Conservation (phyloP, 2,797 vertebrate species). For the Sparidentex hasta region DNA sequence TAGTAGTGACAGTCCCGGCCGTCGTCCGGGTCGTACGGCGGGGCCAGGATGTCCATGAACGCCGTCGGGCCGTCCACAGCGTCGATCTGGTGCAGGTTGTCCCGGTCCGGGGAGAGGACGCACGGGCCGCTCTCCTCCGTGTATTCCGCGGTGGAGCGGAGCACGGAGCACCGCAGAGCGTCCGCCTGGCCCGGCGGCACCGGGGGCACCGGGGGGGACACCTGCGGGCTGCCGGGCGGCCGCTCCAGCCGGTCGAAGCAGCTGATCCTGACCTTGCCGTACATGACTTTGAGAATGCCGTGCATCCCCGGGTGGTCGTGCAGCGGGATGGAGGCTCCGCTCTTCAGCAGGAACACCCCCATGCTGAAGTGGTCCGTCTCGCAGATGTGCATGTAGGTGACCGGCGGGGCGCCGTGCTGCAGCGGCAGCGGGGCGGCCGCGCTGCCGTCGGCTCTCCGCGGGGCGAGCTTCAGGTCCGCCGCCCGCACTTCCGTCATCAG, state of each 20-base stretch:
- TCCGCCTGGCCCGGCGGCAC: conserved; percentile 75
- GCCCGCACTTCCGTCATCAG: conserved; percentile 90
- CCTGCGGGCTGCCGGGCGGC: conserved; percentile 31
- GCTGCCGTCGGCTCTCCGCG: conserved; percentile 78
- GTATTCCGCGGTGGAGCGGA: conserved; percentile 88
- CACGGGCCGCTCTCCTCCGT: conserved; percentile 89
- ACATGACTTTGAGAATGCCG: conserved; percentile 94
- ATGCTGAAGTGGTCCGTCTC: conserved; percentile 95
- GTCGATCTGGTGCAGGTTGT: conserved; percentile 96
- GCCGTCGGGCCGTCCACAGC: conserved; percentile 94
- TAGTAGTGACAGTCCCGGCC: conserved; percentile 97
- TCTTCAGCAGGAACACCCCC: conserved; percentile 93
- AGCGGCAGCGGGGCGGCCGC: conserved; percentile 43
- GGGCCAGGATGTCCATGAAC: conserved; percentile 96
- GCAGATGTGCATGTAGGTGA: conserved; percentile 98
- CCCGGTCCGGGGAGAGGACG: conserved; percentile 88
- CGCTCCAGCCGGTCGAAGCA: conserved; percentile 90
- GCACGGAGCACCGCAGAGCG: conserved; percentile 82
- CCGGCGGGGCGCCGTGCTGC: conserved; percentile 85
- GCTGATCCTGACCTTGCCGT: conserved; percentile 92
- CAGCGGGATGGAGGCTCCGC: conserved; percentile 92
- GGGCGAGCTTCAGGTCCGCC: conserved; percentile 89
- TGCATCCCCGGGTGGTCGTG: conserved; percentile 98
- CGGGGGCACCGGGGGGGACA: conserved; percentile 15
- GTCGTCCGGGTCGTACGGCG: conserved; percentile 94